phyloP scores from a whole-genome alignment of 2,113 vertebrate genomes.

The Crypturellus undulatus region DNA sequence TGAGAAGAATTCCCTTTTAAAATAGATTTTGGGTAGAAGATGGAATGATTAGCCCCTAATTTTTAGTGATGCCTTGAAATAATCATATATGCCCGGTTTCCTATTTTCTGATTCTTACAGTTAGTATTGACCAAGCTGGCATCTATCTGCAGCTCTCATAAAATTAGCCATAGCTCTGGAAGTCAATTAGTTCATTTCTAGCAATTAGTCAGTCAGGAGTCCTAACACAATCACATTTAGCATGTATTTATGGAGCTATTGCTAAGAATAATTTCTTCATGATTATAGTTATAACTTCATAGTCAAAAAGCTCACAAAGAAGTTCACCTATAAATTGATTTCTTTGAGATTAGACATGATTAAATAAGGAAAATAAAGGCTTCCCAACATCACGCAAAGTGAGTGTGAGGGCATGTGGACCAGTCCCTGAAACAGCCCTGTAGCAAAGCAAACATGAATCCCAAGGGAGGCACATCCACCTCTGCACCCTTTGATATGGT shows the following conservation, averaged over 20 bases:
- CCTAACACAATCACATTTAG: neutral
- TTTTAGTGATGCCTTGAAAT: neutral
- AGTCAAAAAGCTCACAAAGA: neutral
- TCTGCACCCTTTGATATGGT: rapidly evolving
- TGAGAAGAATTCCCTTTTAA: neutral
- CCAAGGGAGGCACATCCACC: rapidly evolving
- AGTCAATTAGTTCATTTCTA: neutral
- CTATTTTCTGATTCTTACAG: neutral
- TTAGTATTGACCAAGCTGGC: neutral
- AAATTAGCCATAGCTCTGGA: neutral
- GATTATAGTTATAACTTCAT: neutral
- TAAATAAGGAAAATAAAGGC: neutral
- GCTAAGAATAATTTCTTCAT: neutral
- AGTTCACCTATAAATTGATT: neutral
- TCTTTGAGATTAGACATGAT: neutral
- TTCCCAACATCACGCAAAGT: neutral
- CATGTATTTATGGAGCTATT: neutral
- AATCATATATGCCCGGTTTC: neutral
- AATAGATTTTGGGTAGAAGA: neutral
- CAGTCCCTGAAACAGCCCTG: neutral
- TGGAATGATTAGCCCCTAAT: neutral
- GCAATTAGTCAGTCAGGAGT: neutral
- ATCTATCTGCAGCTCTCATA: neutral
- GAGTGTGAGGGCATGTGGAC: neutral
- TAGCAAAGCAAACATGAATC: neutral